Evolutionary conservation across 2,888 invertebrate species (phyloP).

Genomic region (Amblyjoppa proteus): DNA sequence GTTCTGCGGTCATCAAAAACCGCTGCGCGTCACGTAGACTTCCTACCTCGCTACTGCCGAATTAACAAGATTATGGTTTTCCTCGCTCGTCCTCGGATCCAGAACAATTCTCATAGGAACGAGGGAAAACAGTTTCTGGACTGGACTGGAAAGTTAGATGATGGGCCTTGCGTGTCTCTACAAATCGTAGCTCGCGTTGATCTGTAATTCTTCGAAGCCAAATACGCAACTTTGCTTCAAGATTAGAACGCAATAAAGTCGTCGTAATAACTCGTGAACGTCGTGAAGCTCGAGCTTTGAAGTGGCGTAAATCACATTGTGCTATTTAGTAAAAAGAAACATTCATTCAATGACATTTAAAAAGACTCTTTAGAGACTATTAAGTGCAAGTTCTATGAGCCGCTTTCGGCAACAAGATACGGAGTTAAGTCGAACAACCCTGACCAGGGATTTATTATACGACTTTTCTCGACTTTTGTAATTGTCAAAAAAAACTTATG

Average conservation of each 20-base stretch:
- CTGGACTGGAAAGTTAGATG: neutral
- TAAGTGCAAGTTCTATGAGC: neutral
- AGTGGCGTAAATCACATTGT: neutral
- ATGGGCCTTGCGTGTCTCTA: neutral
- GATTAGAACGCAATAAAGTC: neutral
- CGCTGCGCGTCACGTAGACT: no score
- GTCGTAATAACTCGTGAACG: neutral
- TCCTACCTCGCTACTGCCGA: neutral
- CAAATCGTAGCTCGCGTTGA: no score
- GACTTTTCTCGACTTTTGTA: no score
- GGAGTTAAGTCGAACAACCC: neutral
- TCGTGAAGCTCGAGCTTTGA: neutral
- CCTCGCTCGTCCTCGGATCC: neutral
- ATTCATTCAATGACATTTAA: no score
- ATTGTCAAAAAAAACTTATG: no score
- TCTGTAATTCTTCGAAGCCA: no score
- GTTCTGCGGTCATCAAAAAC: no score
- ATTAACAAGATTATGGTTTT: neutral
- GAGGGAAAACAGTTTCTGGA: no score
- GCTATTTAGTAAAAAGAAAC: no score
- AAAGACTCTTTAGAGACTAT: neutral
- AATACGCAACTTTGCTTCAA: no score
- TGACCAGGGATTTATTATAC: neutral
- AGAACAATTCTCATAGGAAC: no score
- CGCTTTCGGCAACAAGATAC: neutral